Base-by-base conservation (phyloP, 2,113 vertebrate species). In the Myrmophylax atrothorax region DNA sequence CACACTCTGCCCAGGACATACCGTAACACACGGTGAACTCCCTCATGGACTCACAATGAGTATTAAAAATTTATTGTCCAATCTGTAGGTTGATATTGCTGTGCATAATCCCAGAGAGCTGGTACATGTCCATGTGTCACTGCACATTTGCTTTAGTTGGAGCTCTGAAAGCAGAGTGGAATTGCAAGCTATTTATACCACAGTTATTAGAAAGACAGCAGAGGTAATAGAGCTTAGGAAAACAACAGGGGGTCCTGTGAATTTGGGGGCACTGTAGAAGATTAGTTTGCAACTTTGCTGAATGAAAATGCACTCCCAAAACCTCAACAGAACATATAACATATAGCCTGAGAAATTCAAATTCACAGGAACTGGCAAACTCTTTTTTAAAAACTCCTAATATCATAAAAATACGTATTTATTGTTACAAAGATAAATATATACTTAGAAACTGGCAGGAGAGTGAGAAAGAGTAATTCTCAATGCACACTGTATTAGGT, bases 51-150 rank as follows among this genome's bases (percentile, higher is more conserved):
- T 85, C 4, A 16, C 33, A 69, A 53, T 4, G 68, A 63, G 59
- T 84, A 91, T 92, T 62, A 93, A 94, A 93, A 90, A 91, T 91
- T 73, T 76, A 85, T 84, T 80, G 73, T 38, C 50, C 83, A 84
- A 7, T 84, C 74, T 92, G 64, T 47, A 58, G 58, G 58, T 67
- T 91, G 89, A 59, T 84, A 79, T 50, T 37, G 17, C 58, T 52
- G 53, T 44, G 64, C 0, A 1, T 46, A 90, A 87, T 89, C 53
- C 40, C 73, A 37, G 66, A n/a, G 79, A 79, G 74, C 0, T 42
- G 60, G 72, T 72, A 73, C 62, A 12, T 19, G 46, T 20, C 76
- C 40, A 4, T 79, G 83, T 96, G 94, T 92, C 95, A 90, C 69
- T 76, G 83, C 66, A 69, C 31, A 70, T 96, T 94, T 94, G 74